Base-by-base conservation (phyloP, 2,797 vertebrate genomes). In the Sebastes hopkinsi region DNA sequence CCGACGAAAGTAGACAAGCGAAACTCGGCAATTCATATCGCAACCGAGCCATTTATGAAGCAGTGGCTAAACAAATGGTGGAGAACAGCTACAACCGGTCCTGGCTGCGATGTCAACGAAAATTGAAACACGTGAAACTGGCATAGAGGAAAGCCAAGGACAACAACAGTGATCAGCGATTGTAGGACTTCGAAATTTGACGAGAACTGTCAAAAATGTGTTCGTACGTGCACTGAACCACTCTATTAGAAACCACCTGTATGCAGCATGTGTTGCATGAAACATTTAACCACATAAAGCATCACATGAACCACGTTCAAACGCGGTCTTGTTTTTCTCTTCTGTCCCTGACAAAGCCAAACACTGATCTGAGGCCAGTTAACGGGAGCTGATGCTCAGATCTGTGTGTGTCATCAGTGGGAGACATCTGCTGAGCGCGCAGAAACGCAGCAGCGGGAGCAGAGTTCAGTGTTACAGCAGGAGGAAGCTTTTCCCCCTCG, bases 351-450 rank as follows among this genome's bases (percentile, higher is more conserved):
- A 68, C 77, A 66, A 64, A 62, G 72, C 52, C 8, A 1, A 62
- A 72, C 66, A 1, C 77, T 70, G 79, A 83, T 82, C 76, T 67
- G 50, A 65, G 64, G 72, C 68, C 75, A 20, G 81, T 59, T 8
- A 12, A 74, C 6, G 1, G 50, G 9, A 50, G 11, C 34, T n/a
- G n/a, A 22, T 6, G 9, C 68, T 80, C 52, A 9, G 77, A 81
- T 89, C 81, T 50, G 46, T 50, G 46, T n/a, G 60, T 55, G 83
- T 92, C 90, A 84, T 88, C 86, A 82, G 80, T 16, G 62, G 81
- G 80, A 79, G 85, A 90, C 87, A 92, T 93, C 87, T 93, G 93
- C 89, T 92, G 89, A 94, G 72, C 30, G 1, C 7, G 29, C 87
- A 88, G 69, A 88, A 91, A 81, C 22, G 70, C 46, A 38, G 62